These are phyloP conservation scores for Chiloscyllium punctatum DNA, from an alignment of 2,797 vertebrate species.

Conservation along the genomic window DNA sequence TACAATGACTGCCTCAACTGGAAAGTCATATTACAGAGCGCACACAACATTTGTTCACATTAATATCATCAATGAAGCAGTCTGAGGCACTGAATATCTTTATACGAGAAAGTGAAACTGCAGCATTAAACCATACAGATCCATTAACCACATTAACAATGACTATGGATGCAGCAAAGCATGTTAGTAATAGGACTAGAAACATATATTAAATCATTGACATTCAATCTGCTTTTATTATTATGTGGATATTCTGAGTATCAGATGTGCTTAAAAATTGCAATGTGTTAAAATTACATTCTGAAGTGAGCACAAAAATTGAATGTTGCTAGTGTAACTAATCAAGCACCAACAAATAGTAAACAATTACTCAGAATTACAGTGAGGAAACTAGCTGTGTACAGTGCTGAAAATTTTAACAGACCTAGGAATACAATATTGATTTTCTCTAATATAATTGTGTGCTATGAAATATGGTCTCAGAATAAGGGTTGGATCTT, in stretches of 20 bases:
- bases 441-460: constrained; percentile 15
- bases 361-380: background rate
- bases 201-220: background rate
- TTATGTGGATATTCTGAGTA: background rate
- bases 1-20: background rate
- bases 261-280: background rate
- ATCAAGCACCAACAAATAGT: background rate
- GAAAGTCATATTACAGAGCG: background rate
- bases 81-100: background rate
- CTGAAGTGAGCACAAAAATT: constrained; percentile 2
- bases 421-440: background rate
- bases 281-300: background rate
- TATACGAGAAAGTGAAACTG: background rate
- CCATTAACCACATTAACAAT: background rate
- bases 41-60: background rate
- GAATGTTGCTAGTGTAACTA: background rate
- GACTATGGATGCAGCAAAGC: background rate
- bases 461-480: background rate
- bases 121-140: too few species aligned
- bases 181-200: background rate
- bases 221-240: background rate
- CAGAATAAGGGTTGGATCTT: background rate
- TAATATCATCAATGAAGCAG: background rate
- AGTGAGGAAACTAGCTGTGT: background rate
- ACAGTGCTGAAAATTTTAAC: background rate